A percentile compares a stretch with the other conserved stretches of the same genome.
Conservation (phyloP, 2,113 vertebrate genomes). For the Poecile atricapillus region DNA sequence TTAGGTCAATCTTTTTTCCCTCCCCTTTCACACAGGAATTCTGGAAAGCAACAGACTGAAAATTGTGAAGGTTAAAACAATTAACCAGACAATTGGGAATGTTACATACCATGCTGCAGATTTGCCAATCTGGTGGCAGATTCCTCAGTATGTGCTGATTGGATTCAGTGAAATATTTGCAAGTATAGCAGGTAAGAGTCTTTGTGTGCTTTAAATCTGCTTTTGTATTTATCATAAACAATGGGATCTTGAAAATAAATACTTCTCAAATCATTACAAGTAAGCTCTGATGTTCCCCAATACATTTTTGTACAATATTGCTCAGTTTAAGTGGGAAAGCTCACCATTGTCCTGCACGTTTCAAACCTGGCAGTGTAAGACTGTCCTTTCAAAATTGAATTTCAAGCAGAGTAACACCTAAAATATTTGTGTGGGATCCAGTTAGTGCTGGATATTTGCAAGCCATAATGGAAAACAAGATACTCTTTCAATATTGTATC, state of each 20-base stretch:
- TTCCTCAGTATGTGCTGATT: slow-evolving; percentile 97
- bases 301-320: neutral
- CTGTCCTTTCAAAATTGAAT: neutral
- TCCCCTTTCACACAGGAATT: slow-evolving; percentile 76
- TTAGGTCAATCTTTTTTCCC: neutral
- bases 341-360: neutral
- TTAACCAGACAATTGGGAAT: slow-evolving; percentile 86
- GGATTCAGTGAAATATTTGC: slow-evolving; percentile 97
- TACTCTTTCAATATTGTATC: neutral
- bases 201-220: neutral
- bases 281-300: neutral
- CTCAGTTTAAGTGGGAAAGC: neutral
- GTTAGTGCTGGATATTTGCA: neutral
- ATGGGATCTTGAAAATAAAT: neutral
- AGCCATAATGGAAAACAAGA: neutral
- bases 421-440: neutral
- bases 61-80: slow-evolving; percentile 75
- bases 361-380: neutral
- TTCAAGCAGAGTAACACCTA: neutral
- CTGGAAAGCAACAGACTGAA: slow-evolving; percentile 92
- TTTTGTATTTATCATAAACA: neutral
- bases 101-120: slow-evolving; percentile 88
- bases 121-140: slow-evolving; percentile 95
- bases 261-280: neutral
- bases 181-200: slow-evolving; percentile 89